Conservation (phyloP, 2,113 vertebrate genomes). For the Albula glossodonta region DNA sequence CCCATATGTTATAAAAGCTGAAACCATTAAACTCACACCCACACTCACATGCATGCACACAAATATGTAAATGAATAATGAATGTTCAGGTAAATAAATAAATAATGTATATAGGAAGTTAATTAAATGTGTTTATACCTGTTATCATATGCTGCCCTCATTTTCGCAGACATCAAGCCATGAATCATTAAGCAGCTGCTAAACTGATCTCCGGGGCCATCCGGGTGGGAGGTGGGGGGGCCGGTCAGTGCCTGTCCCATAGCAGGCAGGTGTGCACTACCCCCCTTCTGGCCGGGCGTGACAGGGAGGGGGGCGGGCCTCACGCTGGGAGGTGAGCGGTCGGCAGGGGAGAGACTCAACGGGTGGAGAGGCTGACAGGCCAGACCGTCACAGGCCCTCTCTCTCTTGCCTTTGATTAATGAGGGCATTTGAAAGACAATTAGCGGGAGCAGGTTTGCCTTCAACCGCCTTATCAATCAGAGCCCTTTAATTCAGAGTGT, state of each 20-base stretch:
- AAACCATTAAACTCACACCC: conserved; percentile 25
- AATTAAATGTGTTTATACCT: conserved; percentile 96
- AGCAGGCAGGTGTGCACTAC: conserved; percentile 80
- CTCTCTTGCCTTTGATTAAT: conserved; percentile 87
- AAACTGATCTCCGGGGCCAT: conserved; percentile 86
- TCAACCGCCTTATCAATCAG: conserved; percentile 93
- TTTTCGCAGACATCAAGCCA: conserved; percentile 85
- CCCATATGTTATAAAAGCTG: neutral
- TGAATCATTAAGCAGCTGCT: conserved; percentile 91
- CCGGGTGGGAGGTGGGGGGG: conserved; percentile 57
- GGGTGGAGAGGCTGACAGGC: conserved; percentile 71
- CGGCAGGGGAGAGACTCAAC: conserved; percentile 44
- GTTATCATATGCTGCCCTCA: conserved; percentile 89
- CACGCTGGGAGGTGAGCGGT: conserved; percentile 82
- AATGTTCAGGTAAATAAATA: conserved; percentile 76
- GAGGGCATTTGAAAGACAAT: conserved; percentile 98
- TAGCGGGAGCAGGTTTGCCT: conserved; percentile 91
- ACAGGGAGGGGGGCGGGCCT: conserved; percentile 71
- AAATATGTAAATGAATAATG: conserved; percentile 75
- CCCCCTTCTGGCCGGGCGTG: conserved; percentile 44
- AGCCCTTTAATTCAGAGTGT: conserved; percentile 79
- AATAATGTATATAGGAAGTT: conserved; percentile 80
- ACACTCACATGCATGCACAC: conserved; percentile 54
- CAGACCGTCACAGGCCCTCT: conserved; percentile 70
- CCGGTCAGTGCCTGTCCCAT: conserved; percentile 76